Percentiles rank a stretch among this genome's conserved stretches.
phyloP scores from a whole-genome alignment of 2,797 vertebrate genomes.

The Echiichthys vipera region DNA sequence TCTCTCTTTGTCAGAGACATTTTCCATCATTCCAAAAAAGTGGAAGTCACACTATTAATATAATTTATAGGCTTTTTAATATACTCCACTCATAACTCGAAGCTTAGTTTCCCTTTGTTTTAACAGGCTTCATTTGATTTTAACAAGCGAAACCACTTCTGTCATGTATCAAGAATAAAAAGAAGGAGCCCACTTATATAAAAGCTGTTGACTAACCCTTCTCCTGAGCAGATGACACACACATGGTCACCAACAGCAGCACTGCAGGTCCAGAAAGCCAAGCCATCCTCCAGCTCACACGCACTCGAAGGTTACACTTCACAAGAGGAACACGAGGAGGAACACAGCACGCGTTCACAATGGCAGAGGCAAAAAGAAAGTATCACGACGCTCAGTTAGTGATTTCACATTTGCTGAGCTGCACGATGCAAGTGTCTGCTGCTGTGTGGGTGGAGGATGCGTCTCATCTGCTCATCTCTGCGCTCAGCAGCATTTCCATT shows the following conservation, averaged over 20 bases:
- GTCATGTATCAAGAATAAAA: background rate
- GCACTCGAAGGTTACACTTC: background rate
- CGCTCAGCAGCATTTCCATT: conserved; percentile 6
- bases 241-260: conserved; percentile 26
- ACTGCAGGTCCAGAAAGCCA: background rate
- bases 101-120: background rate
- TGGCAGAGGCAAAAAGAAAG: background rate
- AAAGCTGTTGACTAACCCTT: conserved; percentile 33
- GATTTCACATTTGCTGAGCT: background rate
- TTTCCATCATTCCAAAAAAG: background rate
- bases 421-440: background rate
- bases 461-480: too few species aligned
- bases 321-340: background rate
- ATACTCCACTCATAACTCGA: rapidly evolving
- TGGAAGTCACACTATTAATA: background rate
- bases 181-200: background rate
- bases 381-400: background rate
- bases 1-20: background rate
- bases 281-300: conserved; percentile 34
- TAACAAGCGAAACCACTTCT: background rate
- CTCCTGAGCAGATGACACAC: background rate
- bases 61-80: background rate
- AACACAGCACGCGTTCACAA: background rate
- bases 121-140: background rate
- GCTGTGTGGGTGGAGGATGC: conserved; percentile 22